Evolutionary conservation across 2,888 invertebrate genomes (phyloP).

Genomic region (Luffia ferchaultella): DNA sequence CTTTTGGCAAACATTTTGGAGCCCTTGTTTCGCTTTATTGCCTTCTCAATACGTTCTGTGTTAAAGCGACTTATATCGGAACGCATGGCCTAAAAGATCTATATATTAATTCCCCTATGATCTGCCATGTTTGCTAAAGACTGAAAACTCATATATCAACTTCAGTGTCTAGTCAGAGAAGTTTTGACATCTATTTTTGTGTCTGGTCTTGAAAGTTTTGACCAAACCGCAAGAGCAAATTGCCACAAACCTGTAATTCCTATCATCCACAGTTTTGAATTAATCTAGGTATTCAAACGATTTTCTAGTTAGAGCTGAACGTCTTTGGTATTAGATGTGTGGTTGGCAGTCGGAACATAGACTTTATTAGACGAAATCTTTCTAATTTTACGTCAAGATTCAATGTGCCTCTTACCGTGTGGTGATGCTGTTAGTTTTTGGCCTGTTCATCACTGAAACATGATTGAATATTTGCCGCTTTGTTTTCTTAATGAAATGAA

Average conservation of each 20-base stretch:
- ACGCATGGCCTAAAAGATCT: background rate
- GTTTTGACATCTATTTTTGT: background rate
- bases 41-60: background rate
- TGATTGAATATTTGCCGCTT: too few relatives aligned
- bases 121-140: background rate
- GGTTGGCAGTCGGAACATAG: background rate
- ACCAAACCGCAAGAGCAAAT: background rate
- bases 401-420: background rate
- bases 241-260: background rate
- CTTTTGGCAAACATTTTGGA: background rate
- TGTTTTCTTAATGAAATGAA: too few relatives aligned
- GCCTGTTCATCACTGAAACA: too few relatives aligned
- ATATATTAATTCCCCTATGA: background rate
- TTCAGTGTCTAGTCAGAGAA: background rate
- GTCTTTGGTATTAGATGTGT: background rate
- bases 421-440: too few relatives aligned
- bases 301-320: background rate
- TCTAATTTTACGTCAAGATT: background rate
- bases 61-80: background rate
- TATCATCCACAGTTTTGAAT: background rate
- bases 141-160: background rate
- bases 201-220: background rate
- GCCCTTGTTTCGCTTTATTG: background rate
- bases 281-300: too few relatives aligned
- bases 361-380: background rate